Base-by-base conservation (phyloP, 2,113 vertebrate genomes). In the Puntigrus tetrazona region DNA sequence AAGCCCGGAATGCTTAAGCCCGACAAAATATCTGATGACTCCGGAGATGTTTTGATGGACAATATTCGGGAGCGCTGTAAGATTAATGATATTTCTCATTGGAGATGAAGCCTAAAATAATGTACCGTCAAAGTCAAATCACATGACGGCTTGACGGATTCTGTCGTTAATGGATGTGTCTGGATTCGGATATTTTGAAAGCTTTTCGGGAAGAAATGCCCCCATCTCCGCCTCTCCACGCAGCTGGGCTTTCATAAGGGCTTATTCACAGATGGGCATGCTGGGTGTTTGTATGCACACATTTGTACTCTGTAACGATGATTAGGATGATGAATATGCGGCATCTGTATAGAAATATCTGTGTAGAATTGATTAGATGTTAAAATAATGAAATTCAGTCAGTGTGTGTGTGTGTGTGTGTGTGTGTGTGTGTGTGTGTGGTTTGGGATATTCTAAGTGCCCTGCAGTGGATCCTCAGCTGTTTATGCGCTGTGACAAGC, bases 401-500 rank as follows among this genome's bases (percentile, higher is more conserved):
- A 5, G 9, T 25, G 61, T n/a, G 36, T 70, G 77, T 52, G 50
- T 20, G 16, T 50, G 47, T 18, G 47, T 52, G 18, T 20, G 50
- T 52, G 50, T 52, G 50, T 43, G 34, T 78, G 45, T 86, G 65
- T 57, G 45, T 59, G 47, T 72, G 78, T 72, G 83, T 41, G 69
- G 67, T 73, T 70, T 78, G 73, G 70, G 73, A 70, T 65, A 73
- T 41, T 83, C 22, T 41, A 36, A 84, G 75, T 86, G 85, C 83
- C 84, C 83, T 86, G 81, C 74, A 82, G 86, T 85, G 82, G 63
- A 82, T 82, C 63, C 65, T 89, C 85, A 89, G 78, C 65, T 90
- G 87, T 89, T 88, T 87, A 87, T 88, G 85, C 84, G 77, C 85
- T 76, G 87, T 84, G 87, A 82, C 88, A 88, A 87, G 78, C 87